Evolutionary conservation across 2,888 invertebrate species (phyloP), one percentile per base, ranked within the genome.

Genomic region (Parnassius glacialis): DNA sequence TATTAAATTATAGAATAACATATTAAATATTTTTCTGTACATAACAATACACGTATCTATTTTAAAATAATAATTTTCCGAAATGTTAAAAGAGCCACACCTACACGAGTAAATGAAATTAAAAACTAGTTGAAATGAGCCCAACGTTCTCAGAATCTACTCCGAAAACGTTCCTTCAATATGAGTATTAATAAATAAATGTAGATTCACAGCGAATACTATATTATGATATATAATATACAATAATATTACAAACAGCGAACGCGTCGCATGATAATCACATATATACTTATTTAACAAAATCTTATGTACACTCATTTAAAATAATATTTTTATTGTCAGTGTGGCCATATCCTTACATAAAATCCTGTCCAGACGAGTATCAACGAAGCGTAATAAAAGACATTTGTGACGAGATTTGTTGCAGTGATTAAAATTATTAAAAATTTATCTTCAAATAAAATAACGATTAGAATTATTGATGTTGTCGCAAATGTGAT

Each of bases 301-400:
- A 48, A 55, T 45, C 34, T 48, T 12, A 34, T 25, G 16, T 54
- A 13, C 20, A 43, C 16, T 10, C 3, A 2, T 48, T 41, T 25
- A n/a, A 48, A 43, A 43, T 11, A 3, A 10, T 20, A 53, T 47
- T 45, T 53, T 54, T 59, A 59, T 59, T 59, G 59, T 59, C 59
- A 47, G 42, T 59, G 13, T 59, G 52, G 53, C 52, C 10, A 59
- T 59, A 59, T 45, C 10, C 25, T 9, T 52, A 25, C 13, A 44
- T 52, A 13, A 25, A 13, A n/a, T 5, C 7, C 7, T 34, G 7
- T 34, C 34, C 34, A 34, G 34, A 34, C 34, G 34, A 34, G 34
- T 34, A 34, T 34, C 34, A 34, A 34, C 34, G 34, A 34, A 34
- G 34, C 7, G 34, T 5, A 7, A 34, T 34, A 34, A 34, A 34